Percentiles rank a stretch among this genome's conserved stretches.
phyloP scores from a whole-genome alignment of 2,888 invertebrate species.

The Dioctria rufipes region DNA sequence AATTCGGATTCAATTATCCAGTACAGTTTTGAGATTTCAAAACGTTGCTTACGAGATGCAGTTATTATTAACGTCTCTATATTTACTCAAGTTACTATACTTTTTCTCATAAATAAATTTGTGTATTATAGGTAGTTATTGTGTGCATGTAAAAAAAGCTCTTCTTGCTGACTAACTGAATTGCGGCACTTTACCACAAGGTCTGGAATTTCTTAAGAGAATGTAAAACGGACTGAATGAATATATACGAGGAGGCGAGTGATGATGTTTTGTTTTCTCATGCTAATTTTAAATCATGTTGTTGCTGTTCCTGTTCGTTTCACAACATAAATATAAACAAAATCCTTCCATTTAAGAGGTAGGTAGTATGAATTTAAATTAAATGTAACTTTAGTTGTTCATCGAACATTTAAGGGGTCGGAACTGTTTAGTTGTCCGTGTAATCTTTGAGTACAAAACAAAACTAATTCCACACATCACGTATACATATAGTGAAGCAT shows the following conservation, averaged over 20 bases:
- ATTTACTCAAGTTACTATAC: neutral
- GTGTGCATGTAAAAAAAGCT: neutral
- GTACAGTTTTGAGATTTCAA: too few relatives aligned
- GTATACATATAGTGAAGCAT: neutral
- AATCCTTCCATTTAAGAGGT: conserved; percentile 16
- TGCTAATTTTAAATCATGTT: conserved; percentile 20
- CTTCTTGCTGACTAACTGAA: neutral
- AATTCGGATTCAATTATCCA: too few relatives aligned
- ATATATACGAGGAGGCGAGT: conserved; percentile 1
- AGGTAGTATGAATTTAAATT: neutral
- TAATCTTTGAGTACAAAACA: neutral
- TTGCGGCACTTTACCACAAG: neutral
- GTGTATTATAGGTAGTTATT: neutral
- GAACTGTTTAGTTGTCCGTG: neutral
- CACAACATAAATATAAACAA: conserved; percentile 35
- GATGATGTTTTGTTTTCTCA: conserved; percentile 10
- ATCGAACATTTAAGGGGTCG: conserved; percentile 2
- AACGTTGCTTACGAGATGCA: too few relatives aligned
- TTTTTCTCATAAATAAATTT: too few relatives aligned
- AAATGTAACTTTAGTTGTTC: conserved; percentile 8
- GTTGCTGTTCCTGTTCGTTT: neutral
- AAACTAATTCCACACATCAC: neutral
- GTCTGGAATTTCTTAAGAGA: neutral
- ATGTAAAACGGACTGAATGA: neutral
- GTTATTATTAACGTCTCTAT: neutral